Percentiles rank a stretch among this genome's conserved stretches.
Evolutionary conservation across 1,140 invertebrate species (phyloP).

Genomic region (Hetaerina americana): DNA sequence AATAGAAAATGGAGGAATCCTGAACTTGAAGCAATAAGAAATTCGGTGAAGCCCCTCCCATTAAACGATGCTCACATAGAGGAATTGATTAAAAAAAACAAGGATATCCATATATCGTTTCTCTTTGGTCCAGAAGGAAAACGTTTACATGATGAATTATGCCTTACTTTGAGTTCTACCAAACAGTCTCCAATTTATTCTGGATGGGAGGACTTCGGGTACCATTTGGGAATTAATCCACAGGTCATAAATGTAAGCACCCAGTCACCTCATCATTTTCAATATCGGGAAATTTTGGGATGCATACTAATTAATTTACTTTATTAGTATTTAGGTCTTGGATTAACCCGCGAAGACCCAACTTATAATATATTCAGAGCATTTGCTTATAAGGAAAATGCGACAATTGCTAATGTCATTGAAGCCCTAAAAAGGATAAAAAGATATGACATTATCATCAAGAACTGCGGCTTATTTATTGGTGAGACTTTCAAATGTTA

Average conservation of each 20-base stretch:
- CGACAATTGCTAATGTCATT: neutral
- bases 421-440: neutral
- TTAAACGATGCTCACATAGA: neutral
- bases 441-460: neutral
- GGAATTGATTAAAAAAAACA: neutral
- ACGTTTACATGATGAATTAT: neutral
- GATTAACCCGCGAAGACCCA: neutral
- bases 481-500: neutral
- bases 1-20: neutral
- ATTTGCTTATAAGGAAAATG: neutral
- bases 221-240: neutral
- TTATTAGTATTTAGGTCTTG: neutral
- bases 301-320: neutral
- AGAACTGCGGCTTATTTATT: neutral
- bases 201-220: neutral
- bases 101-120: neutral
- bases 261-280: neutral
- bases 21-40: neutral
- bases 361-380: neutral
- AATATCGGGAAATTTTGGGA: neutral
- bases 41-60: neutral
- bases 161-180: neutral
- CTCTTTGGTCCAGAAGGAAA: neutral
- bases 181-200: neutral
- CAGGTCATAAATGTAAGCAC: neutral